Evolutionary conservation across 2,797 vertebrate genomes (phyloP), one percentile per base, ranked within the genome.

Genomic region (Eulemur albifrons): DNA sequence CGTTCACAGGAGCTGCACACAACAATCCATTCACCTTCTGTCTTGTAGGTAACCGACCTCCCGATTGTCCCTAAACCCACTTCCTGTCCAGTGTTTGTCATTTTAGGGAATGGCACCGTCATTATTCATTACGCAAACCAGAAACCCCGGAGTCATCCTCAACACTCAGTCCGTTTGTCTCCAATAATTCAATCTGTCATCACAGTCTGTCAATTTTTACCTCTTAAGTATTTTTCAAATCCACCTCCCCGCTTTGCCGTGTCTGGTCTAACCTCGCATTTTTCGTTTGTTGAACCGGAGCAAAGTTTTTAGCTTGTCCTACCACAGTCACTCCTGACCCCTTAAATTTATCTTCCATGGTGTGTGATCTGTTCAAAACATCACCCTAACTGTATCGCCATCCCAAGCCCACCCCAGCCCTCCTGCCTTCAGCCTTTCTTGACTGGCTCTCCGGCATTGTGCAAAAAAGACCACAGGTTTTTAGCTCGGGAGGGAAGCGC

Each of bases 401-500:
- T 0, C 2, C 12, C 5, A 54, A 15, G 1, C 2, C 2, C 9
- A 5, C 12, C n/a, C 38, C 23, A 3, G 23, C 12, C 25, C n/a
- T 83, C 57, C 50, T 54, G 40, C 54, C 83, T 48, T 13, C 48
- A 23, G 15, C 2, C 32, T 45, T 54, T 84, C 38, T 77, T 30
- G 40, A 13, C 5, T 35, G 1, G 40, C 32, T 88, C 23, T 20
- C 59, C 32, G 6, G 8, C 5, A 30, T 50, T 92, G 79, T 3
- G 72, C 27, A 52, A 30, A 73, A 48, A 43, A 52, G 52, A 17
- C 48, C 12, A 57, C 14, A 10, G 1, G 1, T 73, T 27, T 27
- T 73, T 6, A 38, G 43, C 6, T 59, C 17, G n/a, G 43, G 25
- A 2, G 5, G 30, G 70, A 63, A 77, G 50, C 4, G 7, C 14